These are phyloP conservation scores for Lutjanus campechanus DNA, from an alignment of 2,797 vertebrate species.

Conservation along the genomic window DNA sequence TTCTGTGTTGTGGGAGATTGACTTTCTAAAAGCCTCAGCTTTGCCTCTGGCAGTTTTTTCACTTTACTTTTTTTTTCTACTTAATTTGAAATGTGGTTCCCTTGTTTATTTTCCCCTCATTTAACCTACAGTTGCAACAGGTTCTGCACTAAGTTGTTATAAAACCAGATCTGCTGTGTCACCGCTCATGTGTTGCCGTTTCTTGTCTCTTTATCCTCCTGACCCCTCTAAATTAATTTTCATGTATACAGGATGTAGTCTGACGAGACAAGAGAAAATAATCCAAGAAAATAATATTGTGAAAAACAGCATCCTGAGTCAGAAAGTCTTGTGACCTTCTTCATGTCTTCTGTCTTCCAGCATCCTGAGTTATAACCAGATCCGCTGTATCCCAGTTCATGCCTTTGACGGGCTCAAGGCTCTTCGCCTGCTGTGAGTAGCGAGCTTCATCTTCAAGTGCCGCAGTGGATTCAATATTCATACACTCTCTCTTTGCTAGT, in stretches of 20 bases:
- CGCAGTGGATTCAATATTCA: slow-evolving; percentile 68
- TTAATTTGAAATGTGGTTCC: slow-evolving; percentile 20
- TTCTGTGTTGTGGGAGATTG: slow-evolving; percentile 5
- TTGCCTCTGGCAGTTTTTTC: slow-evolving; percentile 32
- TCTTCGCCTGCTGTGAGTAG: slow-evolving; percentile 95
- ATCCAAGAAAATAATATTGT: not conserved
- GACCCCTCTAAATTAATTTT: not conserved
- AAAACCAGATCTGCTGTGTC: slow-evolving; percentile 43
- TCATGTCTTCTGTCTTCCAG: slow-evolving; percentile 78
- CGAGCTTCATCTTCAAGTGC: slow-evolving; percentile 49
- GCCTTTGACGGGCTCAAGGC: slow-evolving; percentile 94
- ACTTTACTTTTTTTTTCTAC: not conserved
- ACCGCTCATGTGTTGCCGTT: slow-evolving; percentile 10
- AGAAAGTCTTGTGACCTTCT: slow-evolving; percentile 36
- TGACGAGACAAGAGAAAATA: not conserved
- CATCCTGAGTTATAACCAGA: slow-evolving; percentile 97
- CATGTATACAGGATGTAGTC: not conserved
- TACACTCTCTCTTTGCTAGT: slow-evolving; percentile 44
- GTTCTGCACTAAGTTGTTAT: slow-evolving; percentile 6
- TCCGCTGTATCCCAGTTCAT: slow-evolving; percentile 94
- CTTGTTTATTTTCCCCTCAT: slow-evolving; percentile 33
- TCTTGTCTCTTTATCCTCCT: slow-evolving; percentile 10
- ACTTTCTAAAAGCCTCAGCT: slow-evolving; percentile 5
- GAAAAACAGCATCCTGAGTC: not conserved
- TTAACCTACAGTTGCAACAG: slow-evolving; percentile 21